Percentiles rank a stretch among this genome's conserved stretches.
Evolutionary conservation across 2,113 vertebrate genomes (phyloP).

Genomic region (Phyllostomus hastatus): DNA sequence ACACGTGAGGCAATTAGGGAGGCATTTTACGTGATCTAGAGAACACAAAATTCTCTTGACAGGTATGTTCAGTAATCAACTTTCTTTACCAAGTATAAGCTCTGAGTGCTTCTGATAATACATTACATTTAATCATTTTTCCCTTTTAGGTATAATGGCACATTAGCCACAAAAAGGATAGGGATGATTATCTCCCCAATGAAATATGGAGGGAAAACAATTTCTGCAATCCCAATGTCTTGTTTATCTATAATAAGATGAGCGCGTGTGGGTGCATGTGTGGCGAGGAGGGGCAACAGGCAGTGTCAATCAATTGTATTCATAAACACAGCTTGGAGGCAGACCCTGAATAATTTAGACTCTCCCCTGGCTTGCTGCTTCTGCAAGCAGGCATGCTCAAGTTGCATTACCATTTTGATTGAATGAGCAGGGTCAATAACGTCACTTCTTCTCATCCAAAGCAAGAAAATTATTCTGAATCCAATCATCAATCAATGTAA

Average conservation of each 20-base stretch:
- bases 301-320: slow-evolving; percentile 74
- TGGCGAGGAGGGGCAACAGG: slow-evolving; percentile 27
- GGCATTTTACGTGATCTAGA: slow-evolving; percentile 33
- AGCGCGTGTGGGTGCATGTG: slow-evolving; percentile 42
- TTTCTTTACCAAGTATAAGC: slow-evolving; percentile 57
- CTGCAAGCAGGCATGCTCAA: slow-evolving; percentile 71
- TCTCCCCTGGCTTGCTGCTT: slow-evolving; percentile 73
- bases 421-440: slow-evolving; percentile 80
- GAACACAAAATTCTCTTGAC: slow-evolving; percentile 28
- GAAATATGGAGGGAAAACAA: slow-evolving; percentile 63
- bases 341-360: slow-evolving; percentile 74
- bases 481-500: slow-evolving; percentile 84
- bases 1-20: slow-evolving; percentile 16
- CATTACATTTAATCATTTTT: slow-evolving; percentile 62
- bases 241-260: slow-evolving; percentile 63
- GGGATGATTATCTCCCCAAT: slow-evolving; percentile 62
- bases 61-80: slow-evolving; percentile 49
- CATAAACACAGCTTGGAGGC: slow-evolving; percentile 73
- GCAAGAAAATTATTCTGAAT: slow-evolving; percentile 80
- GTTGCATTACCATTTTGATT: slow-evolving; percentile 84
- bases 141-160: slow-evolving; percentile 58
- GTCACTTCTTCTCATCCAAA: slow-evolving; percentile 77
- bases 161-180: slow-evolving; percentile 69
- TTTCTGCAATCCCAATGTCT: slow-evolving; percentile 55
- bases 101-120: slow-evolving; percentile 41